A percentile compares a stretch with the other conserved stretches of the same genome.
Evolutionary conservation across 2,888 invertebrate species (phyloP).

Genomic region (Stratiomys singularior): DNA sequence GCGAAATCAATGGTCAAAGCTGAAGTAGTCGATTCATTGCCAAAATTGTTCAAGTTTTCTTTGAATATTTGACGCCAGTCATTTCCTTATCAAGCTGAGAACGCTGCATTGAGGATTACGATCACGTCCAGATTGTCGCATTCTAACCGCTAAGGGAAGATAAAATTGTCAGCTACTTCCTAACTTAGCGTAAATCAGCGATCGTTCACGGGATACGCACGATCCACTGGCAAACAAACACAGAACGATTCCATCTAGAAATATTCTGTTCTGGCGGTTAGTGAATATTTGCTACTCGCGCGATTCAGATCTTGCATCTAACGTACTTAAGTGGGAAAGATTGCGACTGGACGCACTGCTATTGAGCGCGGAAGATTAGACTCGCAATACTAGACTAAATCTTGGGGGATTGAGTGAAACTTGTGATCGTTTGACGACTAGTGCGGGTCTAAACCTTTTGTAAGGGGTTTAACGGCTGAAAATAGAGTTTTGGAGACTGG

Average conservation of each 20-base stretch:
- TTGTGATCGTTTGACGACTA: neutral
- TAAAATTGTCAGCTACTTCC: constrained; percentile 5
- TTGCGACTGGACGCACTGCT: too few relatives aligned
- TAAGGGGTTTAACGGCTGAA: neutral
- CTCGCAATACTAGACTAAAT: neutral
- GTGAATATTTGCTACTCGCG: neutral
- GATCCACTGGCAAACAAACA: neutral
- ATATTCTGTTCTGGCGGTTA: neutral
- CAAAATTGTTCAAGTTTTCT: neutral
- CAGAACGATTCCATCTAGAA: neutral
- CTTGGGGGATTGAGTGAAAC: constrained; percentile 9
- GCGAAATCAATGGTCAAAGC: too few relatives aligned
- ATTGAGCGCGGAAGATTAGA: neutral
- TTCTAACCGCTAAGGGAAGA: neutral
- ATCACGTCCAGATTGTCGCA: constrained; percentile 9
- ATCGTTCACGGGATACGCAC: neutral
- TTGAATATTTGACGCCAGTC: constrained; percentile 8
- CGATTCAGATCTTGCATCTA: neutral
- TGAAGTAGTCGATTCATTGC: neutral
- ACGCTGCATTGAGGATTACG: neutral
- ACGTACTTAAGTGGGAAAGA: too few relatives aligned
- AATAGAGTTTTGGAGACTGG: neutral
- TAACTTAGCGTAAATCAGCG: neutral
- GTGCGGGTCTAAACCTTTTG: constrained; percentile 14
- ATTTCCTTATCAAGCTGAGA: constrained; percentile 9